Evolutionary conservation across 2,797 vertebrate species (phyloP).

Genomic region (Urosaurus nigricauda): DNA sequence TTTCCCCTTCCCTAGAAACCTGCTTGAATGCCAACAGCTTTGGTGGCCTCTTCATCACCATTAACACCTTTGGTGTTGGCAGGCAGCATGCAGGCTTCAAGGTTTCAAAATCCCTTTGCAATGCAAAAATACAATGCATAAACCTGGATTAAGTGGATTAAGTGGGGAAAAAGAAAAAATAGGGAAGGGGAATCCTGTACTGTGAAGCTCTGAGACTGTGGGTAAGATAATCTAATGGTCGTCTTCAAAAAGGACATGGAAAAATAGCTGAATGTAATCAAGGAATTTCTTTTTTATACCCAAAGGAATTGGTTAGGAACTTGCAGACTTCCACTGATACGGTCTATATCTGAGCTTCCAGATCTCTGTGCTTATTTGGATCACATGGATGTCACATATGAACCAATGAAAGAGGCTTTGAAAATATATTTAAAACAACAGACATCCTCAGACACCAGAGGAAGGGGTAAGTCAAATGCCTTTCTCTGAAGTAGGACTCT

Average conservation of each 20-base stretch:
- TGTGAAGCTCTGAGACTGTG: neutral
- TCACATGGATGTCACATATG: slow-evolving; percentile 72
- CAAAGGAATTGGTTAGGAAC: slow-evolving; percentile 79
- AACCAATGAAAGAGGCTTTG: slow-evolving; percentile 77
- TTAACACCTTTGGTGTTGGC: too few relatives aligned
- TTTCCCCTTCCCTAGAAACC: too few relatives aligned
- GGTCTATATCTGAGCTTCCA: slow-evolving; percentile 73
- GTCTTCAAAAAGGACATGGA: neutral
- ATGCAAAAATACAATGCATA: neutral
- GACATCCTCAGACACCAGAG: slow-evolving; percentile 35
- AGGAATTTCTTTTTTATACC: slow-evolving; percentile 30
- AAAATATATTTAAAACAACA: slow-evolving; percentile 69
- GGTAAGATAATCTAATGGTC: neutral
- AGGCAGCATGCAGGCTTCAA: too few relatives aligned
- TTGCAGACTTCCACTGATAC: slow-evolving; percentile 72
- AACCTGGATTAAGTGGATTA: too few relatives aligned
- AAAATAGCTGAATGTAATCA: neutral
- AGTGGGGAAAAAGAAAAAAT: too few relatives aligned
- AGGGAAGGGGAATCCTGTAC: neutral
- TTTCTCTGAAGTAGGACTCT: neutral
- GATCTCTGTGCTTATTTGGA: slow-evolving; percentile 77
- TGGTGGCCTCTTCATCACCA: too few relatives aligned
- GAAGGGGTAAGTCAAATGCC: slow-evolving; percentile 56
- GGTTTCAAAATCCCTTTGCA: neutral
- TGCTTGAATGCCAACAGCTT: too few relatives aligned